These are phyloP conservation scores for Pycnonotus jocosus DNA, from an alignment of 2,113 vertebrate species.

Conservation along the genomic window DNA sequence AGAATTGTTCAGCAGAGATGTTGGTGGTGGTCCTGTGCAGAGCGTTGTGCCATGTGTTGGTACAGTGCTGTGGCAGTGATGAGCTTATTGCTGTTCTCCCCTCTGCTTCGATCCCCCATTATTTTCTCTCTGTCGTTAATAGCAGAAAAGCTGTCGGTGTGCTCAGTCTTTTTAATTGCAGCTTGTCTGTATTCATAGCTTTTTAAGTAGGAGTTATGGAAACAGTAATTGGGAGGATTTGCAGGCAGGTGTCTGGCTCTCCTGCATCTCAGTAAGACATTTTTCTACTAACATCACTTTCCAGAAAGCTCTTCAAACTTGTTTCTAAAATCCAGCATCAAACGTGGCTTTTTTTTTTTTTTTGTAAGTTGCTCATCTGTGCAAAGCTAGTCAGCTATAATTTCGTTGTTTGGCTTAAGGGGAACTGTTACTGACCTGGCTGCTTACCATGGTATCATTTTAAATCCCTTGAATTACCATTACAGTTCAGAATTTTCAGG, in stretches of 20 bases:
- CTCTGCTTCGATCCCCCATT: background rate
- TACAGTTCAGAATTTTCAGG: background rate
- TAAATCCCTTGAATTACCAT: background rate
- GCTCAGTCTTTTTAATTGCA: conserved; percentile 38
- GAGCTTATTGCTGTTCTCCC: background rate
- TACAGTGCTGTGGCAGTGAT: background rate
- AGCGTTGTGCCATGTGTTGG: background rate
- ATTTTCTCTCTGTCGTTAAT: background rate
- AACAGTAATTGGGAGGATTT: conserved; percentile 37
- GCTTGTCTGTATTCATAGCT: conserved; percentile 50
- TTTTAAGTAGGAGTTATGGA: conserved; percentile 58
- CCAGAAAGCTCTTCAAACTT: conserved; percentile 16
- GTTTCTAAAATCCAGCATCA: background rate
- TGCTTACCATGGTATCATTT: background rate
- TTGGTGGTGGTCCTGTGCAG: rapidly evolving
- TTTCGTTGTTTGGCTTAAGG: conserved; percentile 8
- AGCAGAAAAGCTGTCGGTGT: conserved; percentile 41
- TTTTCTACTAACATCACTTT: background rate
- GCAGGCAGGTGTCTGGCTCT: conserved; percentile 46
- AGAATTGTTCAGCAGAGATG: background rate
- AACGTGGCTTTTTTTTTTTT: background rate
- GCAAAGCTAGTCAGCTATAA: background rate
- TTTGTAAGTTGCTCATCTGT: background rate
- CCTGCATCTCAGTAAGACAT: background rate
- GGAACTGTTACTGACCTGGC: background rate